Base-by-base conservation (phyloP, 2,888 invertebrate genomes). In the Galeopsomyia nigrocyanea region DNA sequence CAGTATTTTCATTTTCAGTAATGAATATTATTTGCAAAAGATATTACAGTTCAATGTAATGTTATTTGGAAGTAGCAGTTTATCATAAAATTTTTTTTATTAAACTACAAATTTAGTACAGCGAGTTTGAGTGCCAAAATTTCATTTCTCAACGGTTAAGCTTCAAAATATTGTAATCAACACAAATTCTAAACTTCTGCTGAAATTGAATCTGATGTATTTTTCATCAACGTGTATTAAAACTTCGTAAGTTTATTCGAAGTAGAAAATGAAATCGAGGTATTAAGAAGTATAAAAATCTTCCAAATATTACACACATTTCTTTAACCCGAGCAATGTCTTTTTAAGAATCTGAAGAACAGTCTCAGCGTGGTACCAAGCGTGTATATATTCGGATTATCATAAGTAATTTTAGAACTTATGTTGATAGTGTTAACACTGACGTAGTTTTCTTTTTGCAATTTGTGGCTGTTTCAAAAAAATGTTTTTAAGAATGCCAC, bases 351-450 rank as follows among this genome's bases (percentile, higher is more conserved):
- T 64, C 68, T 65, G 69, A 64, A 68, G 58, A 61, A 60, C 65
- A 74, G 75, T 76, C 75, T 76, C 76, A 76, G 76, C 73, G 76
- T 76, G 74, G 39, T 78, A 77, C 75, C 77, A 70, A 76, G 75
- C 75, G 62, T 79, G 78, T 79, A 75, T 77, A 78, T 76, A 77
- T 76, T 76, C 67, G 77, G 60, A 65, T 61, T 77, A 78, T 77
- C 73, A 78, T 80, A 76, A 72, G 71, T 76, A 73, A 78, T 76
- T 73, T 68, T 78, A 80, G 74, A 73, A 75, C 64, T 51, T 77
- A 77, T 68, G 57, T 64, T 73, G 61, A 71, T 71, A 74, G 71
- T 71, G 68, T 71, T 74, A 71, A 71, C 50, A 62, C 65, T 71
- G 14, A 21, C 55, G 66, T 64, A 64, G 39, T 57, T 65, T 63